Base-by-base conservation (phyloP, 2,113 vertebrate species). In the Trogon surrucura region DNA sequence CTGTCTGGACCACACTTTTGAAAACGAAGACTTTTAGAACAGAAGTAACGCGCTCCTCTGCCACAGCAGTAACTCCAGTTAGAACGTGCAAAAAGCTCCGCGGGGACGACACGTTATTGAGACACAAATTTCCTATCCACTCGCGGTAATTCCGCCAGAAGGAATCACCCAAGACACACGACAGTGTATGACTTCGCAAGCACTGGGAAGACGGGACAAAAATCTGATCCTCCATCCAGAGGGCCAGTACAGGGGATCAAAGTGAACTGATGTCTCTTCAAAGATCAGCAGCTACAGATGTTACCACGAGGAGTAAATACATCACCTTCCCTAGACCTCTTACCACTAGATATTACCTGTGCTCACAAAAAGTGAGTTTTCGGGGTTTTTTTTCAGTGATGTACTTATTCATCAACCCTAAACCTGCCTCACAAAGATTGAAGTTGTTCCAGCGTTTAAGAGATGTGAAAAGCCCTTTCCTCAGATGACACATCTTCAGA, bases 261-360 rank as follows among this genome's bases (percentile, higher is more conserved):
- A 58, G 53, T 0, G 1, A 23, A 60, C 23, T 32, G 0, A 0
- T 0, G 5, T 9, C 22, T 86, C 44, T 75, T 29, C 15, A 32
- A 29, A 51, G 51, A 61, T 0, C 27, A 45, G 29, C 15, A 85
- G 48, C 11, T 61, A 6, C 9, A 17, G 38, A 34, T 22, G 19
- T 6, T 44, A 41, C 10, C 0, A 1, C 27, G 58, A 66, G n/a
- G 8, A 80, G 16, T 11, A 67, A 75, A 25, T 1, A 6, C 50
- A n/a, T 27, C 27, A 87, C 10, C 21, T 48, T 79, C 57, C 44
- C 23, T 1, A 87, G 15, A 17, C 9, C 34, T 34, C 27, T 8
- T 66, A 50, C 34, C 54, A 41, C 2, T 5, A 83, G 82, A 32
- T 29, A 65, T 12, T 66, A 69, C 1, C 54, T 38, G 13, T 14